Percentiles rank a stretch among this genome's conserved stretches.
Evolutionary conservation across 2,888 invertebrate genomes (phyloP).

Genomic region (Parnassius apollo): DNA sequence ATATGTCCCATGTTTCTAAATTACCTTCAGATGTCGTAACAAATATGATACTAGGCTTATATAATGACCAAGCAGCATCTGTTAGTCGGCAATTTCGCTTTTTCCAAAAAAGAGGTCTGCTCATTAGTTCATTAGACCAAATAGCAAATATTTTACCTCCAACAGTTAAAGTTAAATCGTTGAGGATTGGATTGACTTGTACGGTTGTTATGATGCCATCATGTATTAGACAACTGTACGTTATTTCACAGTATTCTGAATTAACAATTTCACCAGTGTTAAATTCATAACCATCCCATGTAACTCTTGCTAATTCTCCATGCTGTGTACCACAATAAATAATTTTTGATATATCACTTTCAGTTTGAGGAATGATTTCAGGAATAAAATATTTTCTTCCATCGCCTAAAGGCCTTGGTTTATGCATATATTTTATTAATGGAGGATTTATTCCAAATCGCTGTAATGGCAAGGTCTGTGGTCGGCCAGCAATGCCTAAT

Average conservation of each 20-base stretch:
- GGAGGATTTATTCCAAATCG: slow-evolving; percentile 64
- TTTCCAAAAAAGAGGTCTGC: slow-evolving; percentile 85
- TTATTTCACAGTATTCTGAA: slow-evolving; percentile 76
- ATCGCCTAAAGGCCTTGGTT: slow-evolving; percentile 48
- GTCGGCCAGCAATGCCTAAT: slow-evolving; percentile 67
- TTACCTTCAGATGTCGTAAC: slow-evolving; percentile 87
- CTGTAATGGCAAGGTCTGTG: slow-evolving; percentile 64
- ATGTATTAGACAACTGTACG: slow-evolving; percentile 80
- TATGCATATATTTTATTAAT: slow-evolving; percentile 53
- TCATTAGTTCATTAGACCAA: slow-evolving; percentile 85
- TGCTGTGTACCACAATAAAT: slow-evolving; percentile 67
- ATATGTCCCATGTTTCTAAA: slow-evolving; percentile 91
- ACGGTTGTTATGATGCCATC: slow-evolving; percentile 85
- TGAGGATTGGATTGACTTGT: slow-evolving; percentile 82
- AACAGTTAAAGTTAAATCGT: slow-evolving; percentile 84
- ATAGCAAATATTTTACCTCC: slow-evolving; percentile 88
- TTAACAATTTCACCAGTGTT: slow-evolving; percentile 82
- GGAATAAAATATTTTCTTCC: slow-evolving; percentile 68
- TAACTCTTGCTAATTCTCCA: slow-evolving; percentile 66
- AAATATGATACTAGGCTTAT: slow-evolving; percentile 86
- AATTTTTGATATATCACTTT: slow-evolving; percentile 51
- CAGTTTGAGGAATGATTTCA: slow-evolving; percentile 52
- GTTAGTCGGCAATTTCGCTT: slow-evolving; percentile 81
- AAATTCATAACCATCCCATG: slow-evolving; percentile 86
- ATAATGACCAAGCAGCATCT: slow-evolving; percentile 87